A percentile compares a stretch with the other conserved stretches of the same genome.
phyloP scores from a whole-genome alignment of 2,797 vertebrate species.

The Etheostoma perlongum region DNA sequence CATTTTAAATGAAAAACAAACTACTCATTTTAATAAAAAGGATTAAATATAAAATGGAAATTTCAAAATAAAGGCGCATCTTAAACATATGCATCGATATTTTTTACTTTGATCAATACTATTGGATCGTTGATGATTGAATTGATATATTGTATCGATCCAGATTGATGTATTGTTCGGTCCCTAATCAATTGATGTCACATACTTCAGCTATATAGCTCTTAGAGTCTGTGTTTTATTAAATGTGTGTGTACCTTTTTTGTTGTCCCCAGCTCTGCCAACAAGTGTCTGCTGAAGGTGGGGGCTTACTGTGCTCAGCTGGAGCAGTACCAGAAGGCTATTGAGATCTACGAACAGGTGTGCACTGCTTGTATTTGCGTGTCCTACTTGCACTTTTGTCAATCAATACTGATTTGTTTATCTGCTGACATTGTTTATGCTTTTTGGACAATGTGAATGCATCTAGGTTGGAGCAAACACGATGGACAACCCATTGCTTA shows the following conservation, averaged over 20 bases:
- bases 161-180: too few relatives aligned
- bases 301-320: slow-evolving; percentile 94
- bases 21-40: too few relatives aligned
- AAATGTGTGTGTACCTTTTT: not conserved
- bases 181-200: not conserved
- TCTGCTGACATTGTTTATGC: not conserved
- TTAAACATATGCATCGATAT: too few relatives aligned
- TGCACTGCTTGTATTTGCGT: not conserved
- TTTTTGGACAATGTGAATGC: slow-evolving; percentile 2
- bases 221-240: not conserved
- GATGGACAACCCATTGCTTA: slow-evolving; percentile 97
- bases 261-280: slow-evolving; percentile 89
- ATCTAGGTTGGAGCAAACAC: slow-evolving; percentile 93
- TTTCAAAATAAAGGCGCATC: too few relatives aligned
- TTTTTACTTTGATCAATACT: too few relatives aligned
- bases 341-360: slow-evolving; percentile 99
- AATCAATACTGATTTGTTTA: not conserved
- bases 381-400: not conserved
- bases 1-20: too few relatives aligned
- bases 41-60: too few relatives aligned
- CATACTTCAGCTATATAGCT: not conserved
- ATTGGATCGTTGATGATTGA: too few relatives aligned
- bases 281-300: slow-evolving; percentile 99
- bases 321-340: slow-evolving; percentile 97
- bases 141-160: too few relatives aligned